A percentile compares a stretch with the other conserved stretches of the same genome.
Conservation (phyloP, 35 echinoderm and acorn worm genomes). For the Hemicentrotus pulcherrimus region DNA sequence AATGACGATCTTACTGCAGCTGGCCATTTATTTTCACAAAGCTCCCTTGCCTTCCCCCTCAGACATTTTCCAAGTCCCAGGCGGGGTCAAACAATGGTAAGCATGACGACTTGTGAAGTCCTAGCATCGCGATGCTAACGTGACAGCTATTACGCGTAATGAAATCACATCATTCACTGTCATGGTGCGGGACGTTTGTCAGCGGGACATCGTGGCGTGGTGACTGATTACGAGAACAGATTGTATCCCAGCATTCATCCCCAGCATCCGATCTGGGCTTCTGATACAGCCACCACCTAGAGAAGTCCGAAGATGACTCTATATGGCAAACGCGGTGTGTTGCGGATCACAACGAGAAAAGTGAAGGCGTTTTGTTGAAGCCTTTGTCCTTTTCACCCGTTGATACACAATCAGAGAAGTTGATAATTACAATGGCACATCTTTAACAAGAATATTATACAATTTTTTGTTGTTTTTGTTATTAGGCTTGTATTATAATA, state of each 20-base stretch:
- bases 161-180: slow-evolving; percentile 20
- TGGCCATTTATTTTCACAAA: background rate
- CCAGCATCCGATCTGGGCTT: background rate
- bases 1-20: background rate
- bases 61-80: background rate
- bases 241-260: slow-evolving; percentile 4
- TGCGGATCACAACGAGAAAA: too few relatives aligned
- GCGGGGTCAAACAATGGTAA: background rate
- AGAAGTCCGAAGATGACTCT: background rate
- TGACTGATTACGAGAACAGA: background rate
- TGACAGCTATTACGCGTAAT: slow-evolving; percentile 29
- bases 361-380: background rate
- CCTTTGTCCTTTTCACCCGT: background rate
- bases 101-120: background rate
- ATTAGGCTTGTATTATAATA: too few relatives aligned
- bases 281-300: background rate
- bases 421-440: background rate
- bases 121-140: background rate
- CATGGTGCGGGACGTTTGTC: background rate
- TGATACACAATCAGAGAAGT: background rate
- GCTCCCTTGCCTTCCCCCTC: background rate
- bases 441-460: too few relatives aligned
- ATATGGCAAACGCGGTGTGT: background rate
- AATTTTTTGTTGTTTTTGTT: too few relatives aligned
- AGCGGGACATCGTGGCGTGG: background rate